Conservation (phyloP, 2,797 vertebrate species). For the Kryptopterus vitreolus region DNA sequence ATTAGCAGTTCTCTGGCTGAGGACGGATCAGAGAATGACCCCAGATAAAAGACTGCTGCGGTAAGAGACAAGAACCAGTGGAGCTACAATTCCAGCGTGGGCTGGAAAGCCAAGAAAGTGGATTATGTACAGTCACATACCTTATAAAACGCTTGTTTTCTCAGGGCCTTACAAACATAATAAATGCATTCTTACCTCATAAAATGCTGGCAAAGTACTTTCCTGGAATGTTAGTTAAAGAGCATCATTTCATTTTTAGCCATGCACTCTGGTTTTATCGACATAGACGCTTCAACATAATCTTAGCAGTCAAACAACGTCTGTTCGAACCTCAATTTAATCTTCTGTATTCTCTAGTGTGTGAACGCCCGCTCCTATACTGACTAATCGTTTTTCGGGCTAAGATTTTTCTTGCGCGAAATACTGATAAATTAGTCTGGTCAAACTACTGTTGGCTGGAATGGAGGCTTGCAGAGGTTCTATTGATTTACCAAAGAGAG, state of each 20-base stretch:
- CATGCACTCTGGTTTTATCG: neutral
- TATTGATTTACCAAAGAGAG: neutral
- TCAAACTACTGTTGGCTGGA: neutral
- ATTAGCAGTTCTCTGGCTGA: slow-evolving; percentile 10
- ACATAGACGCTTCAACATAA: neutral
- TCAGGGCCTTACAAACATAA: neutral
- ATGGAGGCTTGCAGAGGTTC: neutral
- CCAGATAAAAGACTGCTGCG: slow-evolving; percentile 20
- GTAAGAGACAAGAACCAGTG: neutral
- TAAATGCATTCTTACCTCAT: slow-evolving; percentile 1
- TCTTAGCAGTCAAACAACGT: neutral
- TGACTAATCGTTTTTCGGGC: neutral
- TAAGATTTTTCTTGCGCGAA: neutral
- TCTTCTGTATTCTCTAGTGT: neutral
- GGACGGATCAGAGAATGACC: slow-evolving; percentile 1
- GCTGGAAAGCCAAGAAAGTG: neutral
- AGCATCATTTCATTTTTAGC: neutral
- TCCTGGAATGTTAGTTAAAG: neutral
- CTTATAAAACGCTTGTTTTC: neutral
- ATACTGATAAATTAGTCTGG: neutral
- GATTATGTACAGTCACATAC: neutral
- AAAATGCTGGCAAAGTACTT: neutral
- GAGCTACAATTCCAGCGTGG: neutral
- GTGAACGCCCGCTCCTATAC: neutral
- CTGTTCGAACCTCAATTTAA: neutral